Conservation (phyloP, 1,140 invertebrate genomes). For the Chironomus tepperi region DNA sequence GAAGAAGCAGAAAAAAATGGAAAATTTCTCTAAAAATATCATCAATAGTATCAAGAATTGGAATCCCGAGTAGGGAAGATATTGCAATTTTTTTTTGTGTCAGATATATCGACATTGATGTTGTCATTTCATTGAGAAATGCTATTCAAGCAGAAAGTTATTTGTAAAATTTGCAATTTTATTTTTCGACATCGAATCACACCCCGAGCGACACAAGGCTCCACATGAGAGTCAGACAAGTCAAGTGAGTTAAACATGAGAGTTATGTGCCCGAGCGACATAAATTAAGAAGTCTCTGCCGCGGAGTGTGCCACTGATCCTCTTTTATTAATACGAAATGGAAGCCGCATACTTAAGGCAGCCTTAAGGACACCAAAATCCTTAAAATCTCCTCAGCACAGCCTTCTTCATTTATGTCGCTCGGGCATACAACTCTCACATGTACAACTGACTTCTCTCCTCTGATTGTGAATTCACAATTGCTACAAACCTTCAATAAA, state of each 20-base stretch:
- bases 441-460: no score
- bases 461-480: not conserved
- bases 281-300: no score
- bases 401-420: no score
- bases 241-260: no score
- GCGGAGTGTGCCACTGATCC: not conserved
- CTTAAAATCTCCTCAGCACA: no score
- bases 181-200: not conserved
- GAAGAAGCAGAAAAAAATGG: not conserved
- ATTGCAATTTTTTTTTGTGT: not conserved
- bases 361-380: no score
- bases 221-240: no score
- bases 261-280: no score
- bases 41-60: not conserved
- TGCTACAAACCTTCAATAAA: not conserved
- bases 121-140: not conserved
- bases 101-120: not conserved
- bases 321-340: not conserved
- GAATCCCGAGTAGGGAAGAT: not conserved
- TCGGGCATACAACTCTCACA: no score
- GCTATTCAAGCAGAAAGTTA: not conserved
- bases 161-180: slow-evolving; percentile 15
- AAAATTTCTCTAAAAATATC: slow-evolving; percentile 14
- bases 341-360: no score
- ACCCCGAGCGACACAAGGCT: no score